These are phyloP conservation scores for Oreochromis niloticus DNA, from an alignment of 2,113 vertebrate genomes.

Conservation along the genomic window DNA sequence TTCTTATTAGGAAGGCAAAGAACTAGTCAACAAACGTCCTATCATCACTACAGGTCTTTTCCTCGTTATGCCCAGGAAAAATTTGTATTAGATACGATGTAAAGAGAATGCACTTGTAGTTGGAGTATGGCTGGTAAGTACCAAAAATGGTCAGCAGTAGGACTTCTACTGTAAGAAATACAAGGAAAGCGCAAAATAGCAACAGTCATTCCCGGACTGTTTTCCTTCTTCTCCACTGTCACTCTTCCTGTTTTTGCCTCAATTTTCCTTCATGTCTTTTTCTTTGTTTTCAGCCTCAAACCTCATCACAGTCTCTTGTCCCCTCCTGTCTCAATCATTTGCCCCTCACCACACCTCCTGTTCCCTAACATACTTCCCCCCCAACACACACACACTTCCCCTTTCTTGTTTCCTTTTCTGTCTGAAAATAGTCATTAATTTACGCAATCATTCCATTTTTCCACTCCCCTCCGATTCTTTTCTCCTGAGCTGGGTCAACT, in stretches of 20 bases:
- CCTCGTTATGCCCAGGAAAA: background rate
- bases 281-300: constrained; percentile 9
- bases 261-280: background rate
- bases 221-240: background rate
- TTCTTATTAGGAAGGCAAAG: background rate
- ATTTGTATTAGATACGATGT: background rate
- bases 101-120: background rate
- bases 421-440: constrained; percentile 47
- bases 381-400: background rate
- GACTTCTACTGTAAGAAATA: background rate
- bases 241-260: background rate
- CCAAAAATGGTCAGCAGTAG: background rate
- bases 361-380: background rate
- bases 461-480: constrained; percentile 3
- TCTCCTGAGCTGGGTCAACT: constrained; percentile 46
- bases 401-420: constrained; percentile 21
- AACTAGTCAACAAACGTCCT: background rate
- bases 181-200: background rate
- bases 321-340: constrained; percentile 32
- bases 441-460: constrained; percentile 32
- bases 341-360: constrained; percentile 21
- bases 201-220: background rate
- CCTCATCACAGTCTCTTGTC: constrained; percentile 7
- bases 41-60: background rate
- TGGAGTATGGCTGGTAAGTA: background rate